Percentiles rank a stretch among this genome's conserved stretches.
These are phyloP conservation scores for Chrysomela aeneicollis DNA, from an alignment of 2,888 invertebrate genomes.

Conservation along the genomic window DNA sequence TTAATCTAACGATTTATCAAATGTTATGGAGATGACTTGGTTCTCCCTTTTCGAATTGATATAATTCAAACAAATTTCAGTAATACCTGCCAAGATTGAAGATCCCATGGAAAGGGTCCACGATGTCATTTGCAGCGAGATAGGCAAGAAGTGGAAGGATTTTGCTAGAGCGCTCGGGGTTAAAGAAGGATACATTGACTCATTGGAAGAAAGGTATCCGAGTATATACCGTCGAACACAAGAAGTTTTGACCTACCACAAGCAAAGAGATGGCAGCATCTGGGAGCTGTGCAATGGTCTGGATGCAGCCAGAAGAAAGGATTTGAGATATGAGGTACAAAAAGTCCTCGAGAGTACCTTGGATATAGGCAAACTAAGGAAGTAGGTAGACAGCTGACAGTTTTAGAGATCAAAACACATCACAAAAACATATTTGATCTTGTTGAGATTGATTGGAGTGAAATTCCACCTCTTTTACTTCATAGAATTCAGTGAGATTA, in stretches of 20 bases:
- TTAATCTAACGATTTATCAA: no score
- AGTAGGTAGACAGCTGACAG: no score
- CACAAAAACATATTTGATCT: no score
- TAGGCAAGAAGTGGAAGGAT: constrained; percentile 54
- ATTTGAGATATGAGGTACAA: constrained; percentile 45
- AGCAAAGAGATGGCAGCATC: constrained; percentile 40
- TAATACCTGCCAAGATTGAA: constrained; percentile 30
- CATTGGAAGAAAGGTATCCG: constrained; percentile 41
- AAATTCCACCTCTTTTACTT: no score
- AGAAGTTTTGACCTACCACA: constrained; percentile 45
- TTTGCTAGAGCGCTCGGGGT: constrained; percentile 51
- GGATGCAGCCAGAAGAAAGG: constrained; percentile 47
- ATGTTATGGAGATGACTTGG: no score
- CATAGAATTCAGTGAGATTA: no score
- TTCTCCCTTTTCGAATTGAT: no score
- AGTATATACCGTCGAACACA: constrained; percentile 41
- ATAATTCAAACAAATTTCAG: no score
- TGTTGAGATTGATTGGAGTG: no score
- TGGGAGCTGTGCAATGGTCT: constrained; percentile 51
- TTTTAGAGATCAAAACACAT: no score
- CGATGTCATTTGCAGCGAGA: constrained; percentile 42
- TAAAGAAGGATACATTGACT: constrained; percentile 52
- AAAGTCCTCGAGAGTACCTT: constrained; percentile 36
- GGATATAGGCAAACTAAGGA: no score
- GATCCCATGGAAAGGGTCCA: constrained; percentile 38